phyloP scores from a whole-genome alignment of 2,113 vertebrate species.

The Neodontobutis hainanensis region DNA sequence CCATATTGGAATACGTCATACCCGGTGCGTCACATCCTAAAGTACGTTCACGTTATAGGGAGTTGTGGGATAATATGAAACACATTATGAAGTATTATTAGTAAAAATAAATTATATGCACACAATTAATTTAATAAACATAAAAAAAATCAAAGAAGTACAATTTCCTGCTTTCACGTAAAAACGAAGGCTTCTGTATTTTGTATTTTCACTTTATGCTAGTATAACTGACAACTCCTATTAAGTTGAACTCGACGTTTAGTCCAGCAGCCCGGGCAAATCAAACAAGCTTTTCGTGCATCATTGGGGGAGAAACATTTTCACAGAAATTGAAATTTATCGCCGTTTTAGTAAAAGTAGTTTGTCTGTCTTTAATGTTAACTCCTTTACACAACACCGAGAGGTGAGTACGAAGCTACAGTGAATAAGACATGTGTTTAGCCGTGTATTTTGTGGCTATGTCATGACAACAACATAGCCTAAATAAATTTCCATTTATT shows the following conservation, averaged over 20 bases:
- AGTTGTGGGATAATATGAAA: not conserved
- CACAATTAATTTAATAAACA: too few species aligned
- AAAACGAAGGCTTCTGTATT: not conserved
- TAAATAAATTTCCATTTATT: too few species aligned
- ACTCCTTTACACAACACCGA: not conserved
- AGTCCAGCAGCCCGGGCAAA: slow-evolving; percentile 24
- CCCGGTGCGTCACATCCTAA: slow-evolving; percentile 35
- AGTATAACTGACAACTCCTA: rapidly evolving
- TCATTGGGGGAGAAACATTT: not conserved
- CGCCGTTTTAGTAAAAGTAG: not conserved
- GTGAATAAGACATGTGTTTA: not conserved
- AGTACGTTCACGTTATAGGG: not conserved
- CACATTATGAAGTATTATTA: too few species aligned
- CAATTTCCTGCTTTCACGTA: too few species aligned
- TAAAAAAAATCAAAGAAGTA: too few species aligned
- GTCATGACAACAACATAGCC: not conserved
- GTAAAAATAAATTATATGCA: too few species aligned
- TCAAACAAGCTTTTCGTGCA: slow-evolving; percentile 17
- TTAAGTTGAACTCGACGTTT: not conserved
- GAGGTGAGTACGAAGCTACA: not conserved
- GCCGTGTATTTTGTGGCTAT: not conserved
- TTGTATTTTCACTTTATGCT: not conserved
- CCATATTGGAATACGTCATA: slow-evolving; percentile 68
- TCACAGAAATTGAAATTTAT: not conserved
- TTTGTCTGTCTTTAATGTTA: not conserved